phyloP scores from a whole-genome alignment of 1,140 invertebrate genomes.

The Trichonephila clavipes region DNA sequence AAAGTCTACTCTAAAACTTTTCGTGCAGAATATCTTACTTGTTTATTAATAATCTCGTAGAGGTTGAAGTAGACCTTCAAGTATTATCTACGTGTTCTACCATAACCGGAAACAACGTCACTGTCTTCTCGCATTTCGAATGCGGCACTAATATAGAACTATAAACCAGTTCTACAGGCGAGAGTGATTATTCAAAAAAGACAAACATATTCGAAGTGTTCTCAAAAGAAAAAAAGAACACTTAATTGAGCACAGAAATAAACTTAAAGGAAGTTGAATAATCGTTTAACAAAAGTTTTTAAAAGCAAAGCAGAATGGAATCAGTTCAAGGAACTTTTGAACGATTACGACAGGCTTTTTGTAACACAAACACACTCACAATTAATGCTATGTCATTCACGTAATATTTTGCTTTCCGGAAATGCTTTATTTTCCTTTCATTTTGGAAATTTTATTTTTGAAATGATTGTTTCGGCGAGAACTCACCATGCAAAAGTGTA shows the following conservation, averaged over 20 bases:
- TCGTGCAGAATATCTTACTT: not conserved
- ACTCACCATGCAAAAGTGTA: no score
- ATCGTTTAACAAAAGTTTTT: not conserved
- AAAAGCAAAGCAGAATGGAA: not conserved
- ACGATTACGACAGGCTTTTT: not conserved
- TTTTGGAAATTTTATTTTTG: no score
- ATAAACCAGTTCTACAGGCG: slow-evolving; percentile 23
- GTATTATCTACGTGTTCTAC: not conserved
- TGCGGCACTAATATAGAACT: slow-evolving; percentile 28
- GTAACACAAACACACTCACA: not conserved
- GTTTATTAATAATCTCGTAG: not conserved
- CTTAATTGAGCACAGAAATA: not conserved
- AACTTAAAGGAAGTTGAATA: slow-evolving; percentile 6
- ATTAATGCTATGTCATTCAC: no score
- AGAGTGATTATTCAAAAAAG: slow-evolving; percentile 11
- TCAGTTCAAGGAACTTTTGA: slow-evolving; percentile 11
- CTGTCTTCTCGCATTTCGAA: not conserved
- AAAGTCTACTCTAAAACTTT: not conserved
- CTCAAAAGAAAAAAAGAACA: not conserved
- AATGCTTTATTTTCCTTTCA: no score
- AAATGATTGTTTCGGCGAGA: no score
- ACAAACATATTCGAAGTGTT: not conserved
- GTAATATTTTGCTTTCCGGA: no score
- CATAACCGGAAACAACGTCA: slow-evolving; percentile 29
- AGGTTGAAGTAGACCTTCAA: not conserved